Evolutionary conservation across 2,113 vertebrate genomes (phyloP), one percentile per base, ranked within the genome.

Genomic region (Lampris megalopsis): DNA sequence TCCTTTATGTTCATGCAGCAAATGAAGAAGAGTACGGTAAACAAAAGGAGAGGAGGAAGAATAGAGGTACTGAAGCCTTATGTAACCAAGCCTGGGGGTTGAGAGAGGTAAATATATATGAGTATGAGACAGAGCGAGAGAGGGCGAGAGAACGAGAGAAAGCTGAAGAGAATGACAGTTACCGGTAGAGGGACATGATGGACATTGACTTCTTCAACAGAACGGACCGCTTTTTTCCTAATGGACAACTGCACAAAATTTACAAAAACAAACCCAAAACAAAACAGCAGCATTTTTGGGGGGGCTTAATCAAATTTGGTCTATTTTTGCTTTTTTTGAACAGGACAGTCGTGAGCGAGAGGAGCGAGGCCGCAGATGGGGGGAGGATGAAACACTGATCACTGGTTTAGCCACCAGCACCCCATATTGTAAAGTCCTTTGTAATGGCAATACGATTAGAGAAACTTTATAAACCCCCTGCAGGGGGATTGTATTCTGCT

Each of bases 1-100:
- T 79, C 68, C 68, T 81, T 75, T 66, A 58, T 73, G 77, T 75
- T 87, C 70, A 56, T 43, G 40, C 52, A 61, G 80, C 73, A 80
- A 84, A 85, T 72, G 53, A 76, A 78, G 66, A 79, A 57, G 8
- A 63, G 24, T 24, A 24, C 24, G 9, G 45, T 57, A 61, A 82
- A 81, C 57, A 56, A 24, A 45, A 71, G 45, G 68, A 41, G 43
- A 35, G 56, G n/a, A 48, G 60, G 13, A 37, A 63, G 80, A 50
- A 79, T 9, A 6, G 68, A 61, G 38, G 58, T 7, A 64, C 68
- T 35, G 38, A 85, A 81, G 40, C 48, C 63, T 88, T 90, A 84
- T 11, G n/a, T 81, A 82, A 89, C 54, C 2, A 9, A 64, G 80
- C 61, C 72, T 72, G 45, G 11, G 69, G 66, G 52, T 11, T 24